Conservation (phyloP, 2,797 vertebrate genomes). For the Phrynocephalus guinanensis region DNA sequence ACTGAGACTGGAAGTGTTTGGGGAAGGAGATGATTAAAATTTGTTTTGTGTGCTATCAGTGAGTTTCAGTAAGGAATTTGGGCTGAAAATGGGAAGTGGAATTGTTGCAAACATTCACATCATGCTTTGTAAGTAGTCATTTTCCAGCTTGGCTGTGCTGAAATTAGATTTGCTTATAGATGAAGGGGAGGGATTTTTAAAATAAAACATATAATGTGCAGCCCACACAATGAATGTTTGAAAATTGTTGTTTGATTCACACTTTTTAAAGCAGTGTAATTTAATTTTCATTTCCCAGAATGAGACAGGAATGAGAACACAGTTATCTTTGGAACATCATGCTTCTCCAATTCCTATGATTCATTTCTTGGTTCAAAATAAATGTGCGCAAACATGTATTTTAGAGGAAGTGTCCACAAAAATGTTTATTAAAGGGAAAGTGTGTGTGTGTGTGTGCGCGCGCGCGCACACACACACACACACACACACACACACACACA, state of each 20-base stretch:
- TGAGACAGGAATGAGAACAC: background rate
- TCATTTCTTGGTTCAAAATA: background rate
- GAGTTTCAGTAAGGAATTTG: background rate
- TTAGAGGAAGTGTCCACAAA: background rate
- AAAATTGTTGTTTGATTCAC: background rate
- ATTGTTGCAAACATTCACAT: background rate
- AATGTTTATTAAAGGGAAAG: background rate
- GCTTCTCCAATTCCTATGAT: background rate
- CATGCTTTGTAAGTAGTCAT: background rate
- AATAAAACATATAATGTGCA: background rate
- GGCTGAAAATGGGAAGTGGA: background rate
- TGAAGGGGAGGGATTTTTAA: background rate
- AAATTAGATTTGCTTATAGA: background rate
- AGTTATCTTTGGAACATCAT: background rate
- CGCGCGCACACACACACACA: too few relatives aligned
- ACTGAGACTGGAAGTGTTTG: background rate
- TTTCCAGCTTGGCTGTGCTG: too few relatives aligned
- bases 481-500: too few relatives aligned
- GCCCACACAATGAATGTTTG: background rate
- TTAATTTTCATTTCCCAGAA: background rate
- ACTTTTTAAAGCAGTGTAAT: background rate
- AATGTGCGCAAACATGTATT: background rate
- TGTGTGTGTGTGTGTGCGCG: too few relatives aligned
- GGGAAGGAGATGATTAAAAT: fast-evolving
- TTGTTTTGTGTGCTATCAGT: background rate